Conservation (phyloP, 2,113 vertebrate genomes). For the Labrus mixtus region DNA sequence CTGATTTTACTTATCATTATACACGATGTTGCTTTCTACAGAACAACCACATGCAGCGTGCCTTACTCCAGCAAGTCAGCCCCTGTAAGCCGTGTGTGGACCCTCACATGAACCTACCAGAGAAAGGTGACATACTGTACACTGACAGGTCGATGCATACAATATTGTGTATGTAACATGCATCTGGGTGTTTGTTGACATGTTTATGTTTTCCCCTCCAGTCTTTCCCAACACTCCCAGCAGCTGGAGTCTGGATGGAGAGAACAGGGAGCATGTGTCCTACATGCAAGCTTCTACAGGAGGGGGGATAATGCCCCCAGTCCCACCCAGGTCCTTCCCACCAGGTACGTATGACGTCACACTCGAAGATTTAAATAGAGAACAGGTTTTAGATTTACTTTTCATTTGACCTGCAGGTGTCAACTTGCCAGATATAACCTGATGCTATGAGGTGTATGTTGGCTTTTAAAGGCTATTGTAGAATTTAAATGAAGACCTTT, state of each 20-base stretch:
- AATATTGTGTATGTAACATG: no score
- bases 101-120: constrained; percentile 91
- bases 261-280: constrained; percentile 90
- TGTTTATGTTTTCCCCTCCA: constrained; percentile 54
- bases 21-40: constrained; percentile 60
- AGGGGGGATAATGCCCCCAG: constrained; percentile 87
- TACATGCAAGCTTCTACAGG: constrained; percentile 90
- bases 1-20: no score
- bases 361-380: background rate
- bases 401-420: background rate
- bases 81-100: constrained; percentile 96
- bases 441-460: no score
- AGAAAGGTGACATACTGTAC: constrained; percentile 92
- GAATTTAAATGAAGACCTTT: background rate
- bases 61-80: constrained; percentile 95
- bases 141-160: background rate
- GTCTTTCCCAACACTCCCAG: constrained; percentile 89
- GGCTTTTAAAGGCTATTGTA: background rate
- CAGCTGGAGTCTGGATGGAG: constrained; percentile 95
- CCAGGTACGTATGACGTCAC: constrained; percentile 83
- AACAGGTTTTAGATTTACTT: background rate
- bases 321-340: constrained; percentile 90
- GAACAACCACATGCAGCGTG: constrained; percentile 95
- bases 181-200: background rate
- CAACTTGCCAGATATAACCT: background rate